Percentiles rank a stretch among this genome's conserved stretches.
phyloP scores from a whole-genome alignment of 2,113 vertebrate genomes.

The Podilymbus podiceps region DNA sequence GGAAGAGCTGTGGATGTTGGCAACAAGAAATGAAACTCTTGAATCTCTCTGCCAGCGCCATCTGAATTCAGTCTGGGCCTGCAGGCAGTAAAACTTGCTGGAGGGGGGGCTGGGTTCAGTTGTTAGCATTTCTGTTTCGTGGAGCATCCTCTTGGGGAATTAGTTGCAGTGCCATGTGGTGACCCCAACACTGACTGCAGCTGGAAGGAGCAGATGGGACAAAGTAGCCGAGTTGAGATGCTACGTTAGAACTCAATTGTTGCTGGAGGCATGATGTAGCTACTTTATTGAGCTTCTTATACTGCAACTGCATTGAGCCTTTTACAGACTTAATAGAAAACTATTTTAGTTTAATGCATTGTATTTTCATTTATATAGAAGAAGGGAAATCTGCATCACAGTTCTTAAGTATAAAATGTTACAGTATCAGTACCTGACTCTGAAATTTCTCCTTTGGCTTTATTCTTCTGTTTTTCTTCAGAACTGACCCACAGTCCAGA shows the following conservation, averaged over 20 bases:
- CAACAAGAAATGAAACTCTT: neutral
- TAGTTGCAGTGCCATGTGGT: neutral
- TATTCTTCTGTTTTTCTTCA: neutral
- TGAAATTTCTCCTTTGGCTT: neutral
- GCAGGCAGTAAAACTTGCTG: neutral
- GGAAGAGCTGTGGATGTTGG: neutral
- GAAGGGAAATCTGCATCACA: neutral
- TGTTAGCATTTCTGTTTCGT: neutral
- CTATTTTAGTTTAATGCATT: neutral
- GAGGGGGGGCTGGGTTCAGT: neutral
- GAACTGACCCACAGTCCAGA: neutral
- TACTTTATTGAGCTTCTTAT: neutral
- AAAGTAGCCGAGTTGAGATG: neutral
- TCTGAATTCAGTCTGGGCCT: neutral
- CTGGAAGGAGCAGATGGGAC: neutral
- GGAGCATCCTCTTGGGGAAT: neutral
- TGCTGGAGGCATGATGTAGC: neutral
- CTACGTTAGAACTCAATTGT: neutral
- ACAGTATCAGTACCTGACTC: neutral
- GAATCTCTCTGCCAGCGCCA: neutral
- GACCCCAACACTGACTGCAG: neutral
- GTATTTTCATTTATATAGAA: neutral
- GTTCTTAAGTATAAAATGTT: neutral
- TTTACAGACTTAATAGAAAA: neutral
- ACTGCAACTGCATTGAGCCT: neutral